Conservation (phyloP, 2,888 invertebrate species). For the Diaperis boleti region DNA sequence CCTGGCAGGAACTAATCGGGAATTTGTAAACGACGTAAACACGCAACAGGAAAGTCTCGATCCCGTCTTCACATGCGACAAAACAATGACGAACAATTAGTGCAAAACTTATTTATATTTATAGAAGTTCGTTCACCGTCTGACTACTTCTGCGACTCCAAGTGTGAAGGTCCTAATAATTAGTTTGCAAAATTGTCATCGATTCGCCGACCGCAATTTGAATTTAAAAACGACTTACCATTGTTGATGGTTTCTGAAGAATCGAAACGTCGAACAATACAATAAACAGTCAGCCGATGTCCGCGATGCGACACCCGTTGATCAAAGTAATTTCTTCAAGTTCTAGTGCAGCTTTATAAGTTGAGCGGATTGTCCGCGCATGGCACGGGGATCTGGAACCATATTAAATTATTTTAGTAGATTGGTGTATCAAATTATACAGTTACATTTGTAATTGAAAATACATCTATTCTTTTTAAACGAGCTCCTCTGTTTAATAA, state of each 20-base stretch:
- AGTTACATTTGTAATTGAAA: conserved; percentile 7
- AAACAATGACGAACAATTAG: too few species aligned
- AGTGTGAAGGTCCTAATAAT: conserved; percentile 14
- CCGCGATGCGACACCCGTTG: conserved; percentile 61
- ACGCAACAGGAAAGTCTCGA: conserved; percentile 10
- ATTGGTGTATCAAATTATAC: conserved; percentile 15
- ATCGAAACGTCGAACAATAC: conserved; percentile 26
- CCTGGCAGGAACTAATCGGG: not conserved
- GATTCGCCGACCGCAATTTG: not conserved
- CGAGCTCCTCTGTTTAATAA: too few species aligned
- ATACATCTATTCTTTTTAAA: conserved; percentile 14
- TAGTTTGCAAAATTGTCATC: not conserved
- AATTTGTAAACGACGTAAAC: not conserved
- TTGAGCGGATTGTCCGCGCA: conserved; percentile 10
- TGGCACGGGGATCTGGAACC: conserved; percentile 9
- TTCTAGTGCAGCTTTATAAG: conserved; percentile 9
- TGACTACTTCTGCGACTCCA: conserved; percentile 16
- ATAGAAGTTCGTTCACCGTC: conserved; percentile 35
- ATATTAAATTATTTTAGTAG: conserved; percentile 28
- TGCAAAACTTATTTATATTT: conserved; percentile 27
- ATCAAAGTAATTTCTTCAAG: conserved; percentile 40
- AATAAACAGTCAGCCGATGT: conserved; percentile 55
- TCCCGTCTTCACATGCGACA: too few species aligned
- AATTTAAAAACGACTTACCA: conserved; percentile 42
- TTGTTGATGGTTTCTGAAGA: conserved; percentile 27